Base-by-base conservation (phyloP, 2,797 vertebrate species). In the Catamblyrhynchus diadema region DNA sequence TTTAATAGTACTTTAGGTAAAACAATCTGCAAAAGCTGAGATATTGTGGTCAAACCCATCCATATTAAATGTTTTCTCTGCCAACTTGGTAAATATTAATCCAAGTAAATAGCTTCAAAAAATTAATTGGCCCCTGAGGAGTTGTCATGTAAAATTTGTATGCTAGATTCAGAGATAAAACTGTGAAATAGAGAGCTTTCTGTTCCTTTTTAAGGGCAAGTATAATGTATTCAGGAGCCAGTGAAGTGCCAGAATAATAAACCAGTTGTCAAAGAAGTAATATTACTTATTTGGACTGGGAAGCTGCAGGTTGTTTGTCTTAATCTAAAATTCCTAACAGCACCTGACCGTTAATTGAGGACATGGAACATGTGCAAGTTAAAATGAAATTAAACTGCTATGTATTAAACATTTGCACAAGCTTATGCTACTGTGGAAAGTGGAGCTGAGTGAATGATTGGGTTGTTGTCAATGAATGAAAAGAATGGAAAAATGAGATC, bases 81-180 rank as follows among this genome's bases (percentile, higher is more conserved):
- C 47, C 54, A 88, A 32, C 33, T 32, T 66, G 25, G 56, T 64
- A 86, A 94, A 88, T 88, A 94, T 90, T 93, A 54, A 77, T 77
- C 37, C 37, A 88, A 70, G 33, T 66, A 96, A 96, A 92, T 86
- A 90, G 20, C 44, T 90, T 62, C n/a, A 32, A 90, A 94, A 95
- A 75, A 90, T 74, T 91, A 90, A 88, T 65, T 93, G 79, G 54
- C 28, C 87, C 23, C 42, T 27, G 47, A 94, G 61, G 61, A 88
- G 53, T 9, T 91, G 80, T 93, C 77, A 79, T 45, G 59, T 88
- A 86, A 86, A 81, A 90, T 93, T 79, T 92, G 23, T 57, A 69
- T 71, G 59, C 69, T 93, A 61, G n/a, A 86, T 81, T 90, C 47
- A 60, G 30, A 87, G 15, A 44, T 37, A 88, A 81, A 79, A 86